Conservation (phyloP, 2,797 vertebrate genomes). For the Sebastes itinus region DNA sequence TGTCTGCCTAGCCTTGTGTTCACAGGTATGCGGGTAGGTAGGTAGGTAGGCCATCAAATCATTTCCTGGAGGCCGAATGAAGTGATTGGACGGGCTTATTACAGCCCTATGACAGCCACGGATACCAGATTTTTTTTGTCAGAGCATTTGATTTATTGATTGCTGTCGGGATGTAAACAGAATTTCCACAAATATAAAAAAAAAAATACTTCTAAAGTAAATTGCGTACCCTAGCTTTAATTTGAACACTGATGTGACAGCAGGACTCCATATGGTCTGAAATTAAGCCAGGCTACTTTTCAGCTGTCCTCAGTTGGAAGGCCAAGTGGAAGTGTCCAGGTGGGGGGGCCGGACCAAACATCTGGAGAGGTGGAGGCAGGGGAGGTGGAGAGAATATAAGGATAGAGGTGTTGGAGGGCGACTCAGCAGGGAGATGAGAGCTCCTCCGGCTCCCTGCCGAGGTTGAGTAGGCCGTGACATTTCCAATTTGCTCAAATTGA, state of each 20-base stretch:
- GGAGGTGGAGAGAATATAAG: conserved; percentile 50
- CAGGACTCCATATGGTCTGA: not conserved
- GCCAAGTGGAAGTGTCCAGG: conserved; percentile 30
- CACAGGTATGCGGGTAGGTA: too few relatives aligned
- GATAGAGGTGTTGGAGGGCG: conserved; percentile 62
- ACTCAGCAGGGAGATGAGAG: conserved; percentile 73
- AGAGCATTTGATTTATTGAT: not conserved
- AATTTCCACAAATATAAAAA: not conserved
- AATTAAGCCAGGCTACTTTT: not conserved
- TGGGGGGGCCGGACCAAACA: conserved; percentile 60
- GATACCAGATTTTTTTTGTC: not conserved
- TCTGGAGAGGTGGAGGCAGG: conserved; percentile 65
- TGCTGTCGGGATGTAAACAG: not conserved
- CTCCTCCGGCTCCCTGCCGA: conserved; percentile 77
- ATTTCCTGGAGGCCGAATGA: too few relatives aligned
- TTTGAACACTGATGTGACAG: not conserved
- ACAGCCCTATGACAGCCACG: too few relatives aligned
- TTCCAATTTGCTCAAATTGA: conserved; percentile 85
- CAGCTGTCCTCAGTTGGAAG: conserved; percentile 16
- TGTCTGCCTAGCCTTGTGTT: too few relatives aligned
- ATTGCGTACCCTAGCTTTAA: not conserved
- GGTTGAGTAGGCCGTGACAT: conserved; percentile 83
- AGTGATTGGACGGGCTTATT: too few relatives aligned
- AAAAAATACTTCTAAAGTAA: not conserved
- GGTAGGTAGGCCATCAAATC: too few relatives aligned